Base-by-base conservation (phyloP, 2,113 vertebrate species). In the Psammodynastes pulverulentus region DNA sequence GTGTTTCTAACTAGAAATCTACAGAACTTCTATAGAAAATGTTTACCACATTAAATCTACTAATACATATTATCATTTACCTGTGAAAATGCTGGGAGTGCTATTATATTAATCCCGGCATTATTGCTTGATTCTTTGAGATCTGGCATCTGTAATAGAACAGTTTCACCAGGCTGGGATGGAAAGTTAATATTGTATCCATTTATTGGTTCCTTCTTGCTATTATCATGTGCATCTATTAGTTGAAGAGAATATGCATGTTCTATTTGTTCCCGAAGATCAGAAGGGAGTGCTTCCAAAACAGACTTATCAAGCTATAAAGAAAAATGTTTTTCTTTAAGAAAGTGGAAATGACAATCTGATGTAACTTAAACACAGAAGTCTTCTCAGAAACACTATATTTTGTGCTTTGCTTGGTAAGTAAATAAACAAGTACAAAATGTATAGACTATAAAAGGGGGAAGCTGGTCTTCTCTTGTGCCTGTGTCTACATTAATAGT, bases 21-120 rank as follows among this genome's bases (percentile, higher is more conserved):
- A 45, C 29, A 91, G 26, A 79, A 86, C 34, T 53, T 7, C 89
- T 24, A 21, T 51, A 88, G 52, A 43, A 53, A 62, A 43, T 86
- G 87, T 19, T 34, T 84, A 48, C 0, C 34, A 21, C 39, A 43
- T 91, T 13, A 21, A 87, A 43, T 87, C 21, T 86, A 49, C 46
- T 29, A 49, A 49, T 86, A 86, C 26, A 67, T 49, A 58, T 24
- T 86, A 89, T 19, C 72, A 34, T 93, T n/a, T 94, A 99, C 99
- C 98, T 99, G 98, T 92, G 99, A 99, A 96, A 98, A 98, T 92
- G 98, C 98, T 26, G 99, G 99, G 24, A 99, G 98, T 72, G 99
- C 98, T 95, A 99, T 98, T 8, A 99, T 94, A 90, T 96, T 97
- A 94, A 99, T 98, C 95, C 98, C 98, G 0, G 93, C 52, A 39